Percentiles rank a stretch among this genome's conserved stretches.
These are phyloP conservation scores for Karalla daura DNA, from an alignment of 2,797 vertebrate species.

Conservation along the genomic window DNA sequence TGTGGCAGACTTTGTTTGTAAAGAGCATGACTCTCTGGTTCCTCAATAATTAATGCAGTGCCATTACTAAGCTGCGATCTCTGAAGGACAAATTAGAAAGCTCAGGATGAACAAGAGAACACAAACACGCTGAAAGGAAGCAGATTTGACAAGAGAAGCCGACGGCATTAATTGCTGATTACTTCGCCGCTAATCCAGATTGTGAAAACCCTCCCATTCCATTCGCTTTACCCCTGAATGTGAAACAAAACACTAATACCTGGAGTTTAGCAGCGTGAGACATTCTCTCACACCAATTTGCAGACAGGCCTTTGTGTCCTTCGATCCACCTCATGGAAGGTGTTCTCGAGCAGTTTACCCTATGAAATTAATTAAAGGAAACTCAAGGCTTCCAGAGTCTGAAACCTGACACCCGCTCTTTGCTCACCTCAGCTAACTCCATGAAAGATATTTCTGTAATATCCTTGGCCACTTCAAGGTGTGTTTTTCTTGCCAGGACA, in stretches of 20 bases:
- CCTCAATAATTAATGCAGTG: constrained; percentile 61
- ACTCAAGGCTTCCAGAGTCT: constrained; percentile 48
- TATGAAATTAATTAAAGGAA: constrained; percentile 64
- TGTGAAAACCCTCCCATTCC: constrained; percentile 46
- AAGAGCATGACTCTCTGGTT: constrained; percentile 31
- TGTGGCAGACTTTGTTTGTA: constrained; percentile 32
- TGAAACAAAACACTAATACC: constrained; percentile 51
- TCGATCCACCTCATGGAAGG: constrained; percentile 56
- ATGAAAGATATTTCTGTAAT: constrained; percentile 53
- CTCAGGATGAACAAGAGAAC: constrained; percentile 25
- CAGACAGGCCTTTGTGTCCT: constrained; percentile 70
- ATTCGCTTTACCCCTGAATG: constrained; percentile 62
- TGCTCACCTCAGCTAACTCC: constrained; percentile 56
- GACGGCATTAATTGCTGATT: constrained; percentile 54
- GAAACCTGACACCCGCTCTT: constrained; percentile 49
- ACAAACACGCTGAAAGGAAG: constrained; percentile 29
- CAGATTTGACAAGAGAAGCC: constrained; percentile 36
- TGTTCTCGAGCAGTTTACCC: constrained; percentile 43
- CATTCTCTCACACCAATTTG: constrained; percentile 47
- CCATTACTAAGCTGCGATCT: constrained; percentile 45
- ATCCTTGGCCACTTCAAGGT: constrained; percentile 40
- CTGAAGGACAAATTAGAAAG: constrained; percentile 64
- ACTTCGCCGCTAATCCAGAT: constrained; percentile 49
- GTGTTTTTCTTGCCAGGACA: constrained; percentile 38
- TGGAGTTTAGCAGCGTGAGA: constrained; percentile 32